phyloP scores from a whole-genome alignment of 1,140 invertebrate genomes.

The Papilio polyxenes region DNA sequence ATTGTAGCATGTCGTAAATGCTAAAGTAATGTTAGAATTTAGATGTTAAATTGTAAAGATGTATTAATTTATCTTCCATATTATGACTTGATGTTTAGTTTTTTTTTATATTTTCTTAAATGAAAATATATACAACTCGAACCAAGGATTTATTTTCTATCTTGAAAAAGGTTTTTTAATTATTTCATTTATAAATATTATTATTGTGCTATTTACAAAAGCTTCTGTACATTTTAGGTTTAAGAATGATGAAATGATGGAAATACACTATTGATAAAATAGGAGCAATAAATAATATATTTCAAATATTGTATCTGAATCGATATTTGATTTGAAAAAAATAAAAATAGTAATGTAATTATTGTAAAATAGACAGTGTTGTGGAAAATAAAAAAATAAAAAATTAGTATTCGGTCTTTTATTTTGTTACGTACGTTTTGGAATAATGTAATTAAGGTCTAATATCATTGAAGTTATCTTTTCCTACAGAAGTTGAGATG shows the following conservation, averaged over 20 bases:
- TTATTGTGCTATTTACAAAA: too few relatives aligned
- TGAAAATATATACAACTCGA: too few relatives aligned
- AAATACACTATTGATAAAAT: conserved; percentile 39
- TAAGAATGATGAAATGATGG: background rate
- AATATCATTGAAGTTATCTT: background rate
- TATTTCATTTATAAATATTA: too few relatives aligned
- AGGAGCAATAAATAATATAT: conserved; percentile 64
- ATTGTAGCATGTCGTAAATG: conserved; percentile 28
- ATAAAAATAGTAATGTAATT: conserved; percentile 51
- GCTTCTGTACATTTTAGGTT: too few relatives aligned
- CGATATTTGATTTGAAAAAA: conserved; percentile 57
- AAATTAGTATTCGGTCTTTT: conserved; percentile 40
- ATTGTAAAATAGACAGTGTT: conserved; percentile 64
- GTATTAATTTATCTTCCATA: too few relatives aligned
- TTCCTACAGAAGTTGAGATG: too few relatives aligned
- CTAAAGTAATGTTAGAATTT: background rate
- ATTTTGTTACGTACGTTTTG: conserved; percentile 9
- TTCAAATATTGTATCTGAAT: conserved; percentile 61
- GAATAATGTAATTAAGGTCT: background rate
- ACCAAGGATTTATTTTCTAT: too few relatives aligned
- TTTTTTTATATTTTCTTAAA: too few relatives aligned
- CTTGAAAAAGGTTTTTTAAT: too few relatives aligned
- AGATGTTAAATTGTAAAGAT: too few relatives aligned
- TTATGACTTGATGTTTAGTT: too few relatives aligned
- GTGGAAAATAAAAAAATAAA: conserved; percentile 62